phyloP scores from a whole-genome alignment of 2,888 invertebrate genomes.

The Plagodis pulveraria region DNA sequence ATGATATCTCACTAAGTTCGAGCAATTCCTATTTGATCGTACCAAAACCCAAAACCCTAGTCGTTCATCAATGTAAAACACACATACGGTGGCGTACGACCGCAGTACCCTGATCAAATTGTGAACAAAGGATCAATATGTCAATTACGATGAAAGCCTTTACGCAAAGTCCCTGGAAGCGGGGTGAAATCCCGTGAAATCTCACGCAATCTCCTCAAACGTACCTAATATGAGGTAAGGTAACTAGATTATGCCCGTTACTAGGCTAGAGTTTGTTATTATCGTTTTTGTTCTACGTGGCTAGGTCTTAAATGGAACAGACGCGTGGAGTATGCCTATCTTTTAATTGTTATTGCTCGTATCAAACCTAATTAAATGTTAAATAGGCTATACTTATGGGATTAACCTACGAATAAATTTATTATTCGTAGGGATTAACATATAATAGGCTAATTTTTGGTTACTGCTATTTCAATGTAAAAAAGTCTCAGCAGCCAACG shows the following conservation, averaged over 20 bases:
- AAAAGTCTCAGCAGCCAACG: too few species aligned
- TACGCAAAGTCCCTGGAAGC: slow-evolving; percentile 12
- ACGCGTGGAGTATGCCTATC: too few species aligned
- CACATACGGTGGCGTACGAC: slow-evolving; percentile 12
- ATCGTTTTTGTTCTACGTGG: too few species aligned
- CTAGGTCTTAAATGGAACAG: too few species aligned
- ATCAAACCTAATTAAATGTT: too few species aligned
- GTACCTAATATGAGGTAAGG: slow-evolving; percentile 15
- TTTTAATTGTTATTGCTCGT: too few species aligned
- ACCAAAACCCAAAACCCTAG: not conserved
- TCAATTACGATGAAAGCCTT: slow-evolving; percentile 31
- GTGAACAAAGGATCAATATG: slow-evolving; percentile 27
- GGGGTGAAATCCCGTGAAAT: slow-evolving; percentile 14
- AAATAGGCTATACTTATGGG: too few species aligned
- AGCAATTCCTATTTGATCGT: not conserved
- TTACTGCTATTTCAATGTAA: too few species aligned
- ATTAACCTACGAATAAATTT: too few species aligned
- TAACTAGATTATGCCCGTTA: not conserved
- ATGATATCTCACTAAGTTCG: too few species aligned
- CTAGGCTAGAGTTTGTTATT: not conserved
- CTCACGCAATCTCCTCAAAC: slow-evolving; percentile 34
- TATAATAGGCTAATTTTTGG: too few species aligned
- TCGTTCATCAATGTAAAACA: slow-evolving; percentile 12
- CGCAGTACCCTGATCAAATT: slow-evolving; percentile 25
- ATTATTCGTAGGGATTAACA: too few species aligned